These are phyloP conservation scores for Ammodytes dubius DNA, from an alignment of 2,113 vertebrate species.

Conservation along the genomic window DNA sequence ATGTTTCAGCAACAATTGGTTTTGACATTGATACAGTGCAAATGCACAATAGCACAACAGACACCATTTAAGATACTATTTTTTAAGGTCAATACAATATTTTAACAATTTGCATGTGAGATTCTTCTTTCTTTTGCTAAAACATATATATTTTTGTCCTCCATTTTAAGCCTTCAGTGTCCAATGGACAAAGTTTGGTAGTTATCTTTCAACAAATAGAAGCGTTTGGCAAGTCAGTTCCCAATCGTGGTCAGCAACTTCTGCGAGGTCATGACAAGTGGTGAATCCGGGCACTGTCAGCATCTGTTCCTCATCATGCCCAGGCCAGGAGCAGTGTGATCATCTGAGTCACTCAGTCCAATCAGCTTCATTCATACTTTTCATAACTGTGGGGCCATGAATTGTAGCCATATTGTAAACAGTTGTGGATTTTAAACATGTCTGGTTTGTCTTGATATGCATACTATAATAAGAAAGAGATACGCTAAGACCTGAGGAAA, in stretches of 20 bases:
- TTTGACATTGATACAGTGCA: constrained; percentile 79
- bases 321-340: constrained; percentile 39
- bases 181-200: constrained; percentile 47
- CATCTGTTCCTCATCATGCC: constrained; percentile 63
- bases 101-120: constrained; percentile 77
- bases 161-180: constrained; percentile 50
- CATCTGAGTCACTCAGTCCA: constrained; percentile 45
- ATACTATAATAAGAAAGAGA: constrained; percentile 72
- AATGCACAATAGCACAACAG: constrained; percentile 81
- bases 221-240: constrained; percentile 59
- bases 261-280: constrained; percentile 54
- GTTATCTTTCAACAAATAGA: constrained; percentile 38
- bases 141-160: constrained; percentile 66
- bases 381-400: constrained; percentile 18
- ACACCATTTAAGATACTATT: constrained; percentile 76
- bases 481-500: constrained; percentile 83
- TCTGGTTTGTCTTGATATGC: constrained; percentile 74
- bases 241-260: constrained; percentile 61
- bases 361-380: constrained; percentile 48
- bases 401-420: constrained; percentile 56
- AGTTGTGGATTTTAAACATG: constrained; percentile 64
- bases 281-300: constrained; percentile 59
- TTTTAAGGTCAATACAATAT: constrained; percentile 79
- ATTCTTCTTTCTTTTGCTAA: constrained; percentile 54
- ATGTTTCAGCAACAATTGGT: constrained; percentile 67